A percentile compares a stretch with the other conserved stretches of the same genome.
Evolutionary conservation across 2,888 invertebrate genomes (phyloP).

Genomic region (Dryococelus australis): DNA sequence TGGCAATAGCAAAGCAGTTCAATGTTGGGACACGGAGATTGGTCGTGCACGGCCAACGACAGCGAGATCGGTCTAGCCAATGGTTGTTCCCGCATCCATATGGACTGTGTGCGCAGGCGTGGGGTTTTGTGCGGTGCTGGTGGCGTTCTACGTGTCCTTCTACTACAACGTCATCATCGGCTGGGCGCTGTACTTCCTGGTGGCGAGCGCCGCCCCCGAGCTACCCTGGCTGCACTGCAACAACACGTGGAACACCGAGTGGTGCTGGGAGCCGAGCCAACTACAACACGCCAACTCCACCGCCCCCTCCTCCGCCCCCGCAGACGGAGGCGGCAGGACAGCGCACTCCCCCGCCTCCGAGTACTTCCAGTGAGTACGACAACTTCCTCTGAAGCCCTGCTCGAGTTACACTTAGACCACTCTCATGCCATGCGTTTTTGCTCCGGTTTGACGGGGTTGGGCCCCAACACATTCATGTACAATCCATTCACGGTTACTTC

Average conservation of each 20-base stretch:
- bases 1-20: no score
- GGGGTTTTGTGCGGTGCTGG: constrained; percentile 80
- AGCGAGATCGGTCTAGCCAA: not conserved
- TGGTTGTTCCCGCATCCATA: no score
- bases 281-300: constrained; percentile 57
- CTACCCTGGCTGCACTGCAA: constrained; percentile 85
- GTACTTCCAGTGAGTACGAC: constrained; percentile 73
- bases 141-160: constrained; percentile 81
- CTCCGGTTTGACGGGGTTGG: no score
- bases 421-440: not conserved
- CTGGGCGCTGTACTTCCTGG: constrained; percentile 83
- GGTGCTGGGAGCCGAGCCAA: constrained; percentile 67
- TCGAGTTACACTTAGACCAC: not conserved
- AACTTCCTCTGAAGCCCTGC: not conserved
- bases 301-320: constrained; percentile 45
- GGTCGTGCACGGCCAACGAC: not conserved
- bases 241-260: constrained; percentile 80
- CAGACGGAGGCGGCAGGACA: constrained; percentile 32
- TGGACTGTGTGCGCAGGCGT: constrained; percentile 64
- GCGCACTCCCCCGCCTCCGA: constrained; percentile 75
- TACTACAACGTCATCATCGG: constrained; percentile 88
- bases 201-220: constrained; percentile 72
- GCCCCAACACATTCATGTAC: no score
- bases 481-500: no score
- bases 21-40: no score